These are phyloP conservation scores for Crypturellus undulatus DNA, from an alignment of 2,113 vertebrate genomes.

Conservation along the genomic window DNA sequence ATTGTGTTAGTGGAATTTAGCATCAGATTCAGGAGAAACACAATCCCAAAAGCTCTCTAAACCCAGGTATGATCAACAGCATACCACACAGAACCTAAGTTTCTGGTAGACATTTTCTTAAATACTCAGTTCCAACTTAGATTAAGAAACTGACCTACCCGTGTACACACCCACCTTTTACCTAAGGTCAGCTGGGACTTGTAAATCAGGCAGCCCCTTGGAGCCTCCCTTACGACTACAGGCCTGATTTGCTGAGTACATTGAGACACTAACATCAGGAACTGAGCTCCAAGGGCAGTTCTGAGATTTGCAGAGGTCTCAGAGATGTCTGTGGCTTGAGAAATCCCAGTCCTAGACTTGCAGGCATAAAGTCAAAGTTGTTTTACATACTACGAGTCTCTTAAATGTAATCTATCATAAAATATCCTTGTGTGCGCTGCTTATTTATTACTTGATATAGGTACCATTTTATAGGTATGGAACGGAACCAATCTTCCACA, in stretches of 20 bases:
- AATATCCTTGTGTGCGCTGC: too few relatives aligned
- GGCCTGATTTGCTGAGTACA: rapidly evolving
- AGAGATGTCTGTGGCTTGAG: neutral
- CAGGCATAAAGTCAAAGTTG: neutral
- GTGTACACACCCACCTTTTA: neutral
- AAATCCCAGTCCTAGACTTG: neutral
- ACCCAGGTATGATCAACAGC: neutral
- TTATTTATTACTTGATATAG: too few relatives aligned
- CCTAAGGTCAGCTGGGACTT: neutral
- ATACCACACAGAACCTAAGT: rapidly evolving
- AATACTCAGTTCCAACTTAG: neutral
- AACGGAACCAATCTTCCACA: too few relatives aligned
- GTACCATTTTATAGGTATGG: too few relatives aligned
- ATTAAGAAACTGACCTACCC: rapidly evolving
- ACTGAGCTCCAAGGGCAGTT: neutral
- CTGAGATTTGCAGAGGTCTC: neutral
- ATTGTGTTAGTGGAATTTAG: neutral
- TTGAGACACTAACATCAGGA: neutral
- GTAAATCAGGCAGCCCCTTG: neutral
- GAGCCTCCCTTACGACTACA: neutral
- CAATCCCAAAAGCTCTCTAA: neutral
- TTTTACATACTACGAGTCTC: neutral
- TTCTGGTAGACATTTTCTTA: neutral
- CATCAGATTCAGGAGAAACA: neutral
- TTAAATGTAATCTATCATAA: neutral